A percentile compares a stretch with the other conserved stretches of the same genome.
phyloP scores from a whole-genome alignment of 1,140 invertebrate species.

The Matsumurasca onukii region DNA sequence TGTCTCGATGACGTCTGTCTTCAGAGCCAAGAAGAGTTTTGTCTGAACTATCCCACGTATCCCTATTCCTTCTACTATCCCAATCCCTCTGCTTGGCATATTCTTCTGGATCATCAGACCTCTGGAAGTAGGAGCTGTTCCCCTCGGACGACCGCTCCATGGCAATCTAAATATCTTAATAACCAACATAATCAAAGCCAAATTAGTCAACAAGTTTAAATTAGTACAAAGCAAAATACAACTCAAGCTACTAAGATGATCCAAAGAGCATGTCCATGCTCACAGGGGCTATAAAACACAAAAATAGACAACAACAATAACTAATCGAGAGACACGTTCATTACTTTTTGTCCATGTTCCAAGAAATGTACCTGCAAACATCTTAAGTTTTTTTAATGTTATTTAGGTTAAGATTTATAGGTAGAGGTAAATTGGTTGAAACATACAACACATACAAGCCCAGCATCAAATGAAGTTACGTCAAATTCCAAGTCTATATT shows the following conservation, averaged over 20 bases:
- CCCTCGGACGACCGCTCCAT: slow-evolving; percentile 36
- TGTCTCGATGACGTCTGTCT: slow-evolving; percentile 47
- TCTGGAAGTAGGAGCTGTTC: slow-evolving; percentile 22
- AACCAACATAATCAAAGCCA: slow-evolving; percentile 37
- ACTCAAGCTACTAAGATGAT: background rate
- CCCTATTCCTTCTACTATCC: slow-evolving; percentile 34
- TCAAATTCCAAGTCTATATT: too few species aligned
- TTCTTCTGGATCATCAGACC: slow-evolving; percentile 42
- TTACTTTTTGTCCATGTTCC: background rate
- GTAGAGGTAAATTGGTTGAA: too few species aligned
- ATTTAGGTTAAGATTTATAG: too few species aligned
- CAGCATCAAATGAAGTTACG: too few species aligned
- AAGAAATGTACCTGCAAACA: background rate
- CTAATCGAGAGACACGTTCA: background rate
- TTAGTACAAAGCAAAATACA: slow-evolving; percentile 4
- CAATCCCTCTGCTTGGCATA: slow-evolving; percentile 41
- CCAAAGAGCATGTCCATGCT: slow-evolving; percentile 2
- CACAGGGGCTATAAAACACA: slow-evolving; percentile 22
- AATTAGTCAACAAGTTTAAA: slow-evolving; percentile 33
- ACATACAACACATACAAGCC: too few species aligned
- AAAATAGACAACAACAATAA: slow-evolving; percentile 5
- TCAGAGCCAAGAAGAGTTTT: slow-evolving; percentile 48
- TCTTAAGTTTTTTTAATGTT: background rate
- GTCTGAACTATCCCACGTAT: slow-evolving; percentile 36
- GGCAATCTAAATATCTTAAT: slow-evolving; percentile 36